Evolutionary conservation across 1,140 invertebrate genomes (phyloP), one percentile per base, ranked within the genome.

Genomic region (Diachasmimorpha longicaudata): DNA sequence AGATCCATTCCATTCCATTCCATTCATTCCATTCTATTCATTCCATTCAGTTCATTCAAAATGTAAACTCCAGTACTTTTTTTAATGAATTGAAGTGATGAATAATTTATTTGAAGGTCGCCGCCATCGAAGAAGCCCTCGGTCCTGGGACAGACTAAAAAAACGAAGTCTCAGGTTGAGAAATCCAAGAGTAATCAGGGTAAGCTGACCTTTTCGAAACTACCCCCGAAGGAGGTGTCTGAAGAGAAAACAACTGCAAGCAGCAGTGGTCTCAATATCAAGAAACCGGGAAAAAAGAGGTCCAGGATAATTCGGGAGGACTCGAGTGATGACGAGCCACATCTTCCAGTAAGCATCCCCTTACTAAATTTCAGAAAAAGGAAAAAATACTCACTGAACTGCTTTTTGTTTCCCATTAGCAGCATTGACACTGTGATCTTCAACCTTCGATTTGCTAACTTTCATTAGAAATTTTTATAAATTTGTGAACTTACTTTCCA

Each of bases 251-350:
- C 11, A 63, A 23, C 70, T 48, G 48, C 63, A 19, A 63, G 21
- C 5, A 67, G 36, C 46, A 73, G 46, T 63, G 55, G 48, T 48
- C 25, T 25, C 11, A 8, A 4, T 55, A 10, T 1, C 14, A 67
- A 75, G 39, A 78, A 81, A 79, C 5, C 66, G 72, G 31, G 4
- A 36, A 80, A 81, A 39, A 80, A 68, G 67, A 55, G 66, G 81
- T 74, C 72, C 19, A 82, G 85, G 79, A 81, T 84, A 14, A 74
- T 81, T 52, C 76, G 63, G 46, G 67, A 79, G 72, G 81, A 84
- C 75, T 85, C 85, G 0, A 86, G 81, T 72, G 85, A 86, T n/a
- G 85, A 86, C 31, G 85, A 85, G 63, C 79, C 25, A 42, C 80
- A 82, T 66, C 68, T 85, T 46, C 72, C 79, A 39, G 83, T 85